A percentile compares a stretch with the other conserved stretches of the same genome.
These are phyloP conservation scores for Gymnobelideus leadbeateri DNA, from an alignment of 2,113 vertebrate genomes.

Conservation along the genomic window DNA sequence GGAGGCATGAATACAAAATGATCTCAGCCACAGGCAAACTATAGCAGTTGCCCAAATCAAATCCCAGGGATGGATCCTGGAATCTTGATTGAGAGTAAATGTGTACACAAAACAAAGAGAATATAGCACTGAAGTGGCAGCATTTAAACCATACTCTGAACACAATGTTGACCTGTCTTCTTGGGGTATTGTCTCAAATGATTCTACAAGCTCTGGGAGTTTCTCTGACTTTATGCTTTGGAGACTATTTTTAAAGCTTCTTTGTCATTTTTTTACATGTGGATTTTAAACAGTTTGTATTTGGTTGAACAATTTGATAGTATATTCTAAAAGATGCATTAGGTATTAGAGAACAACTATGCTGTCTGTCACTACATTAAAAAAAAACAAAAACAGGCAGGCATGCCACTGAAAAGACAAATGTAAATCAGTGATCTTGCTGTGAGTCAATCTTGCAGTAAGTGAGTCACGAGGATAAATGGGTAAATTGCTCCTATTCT, in stretches of 20 bases:
- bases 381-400: background rate
- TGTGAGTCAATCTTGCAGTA: background rate
- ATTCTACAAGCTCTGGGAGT: background rate
- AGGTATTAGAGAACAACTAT: slow-evolving; percentile 8
- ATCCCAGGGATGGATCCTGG: slow-evolving; percentile 9
- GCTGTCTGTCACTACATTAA: background rate
- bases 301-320: background rate
- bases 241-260: background rate
- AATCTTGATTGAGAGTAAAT: background rate
- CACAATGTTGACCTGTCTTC: background rate
- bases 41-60: slow-evolving; percentile 19
- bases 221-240: background rate
- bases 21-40: background rate
- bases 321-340: slow-evolving; percentile 13
- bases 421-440: background rate
- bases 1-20: background rate
- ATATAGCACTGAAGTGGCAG: background rate
- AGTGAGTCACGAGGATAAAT: background rate
- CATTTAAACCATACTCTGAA: background rate
- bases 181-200: slow-evolving; percentile 16
- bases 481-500: background rate
- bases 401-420: background rate
- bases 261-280: background rate
- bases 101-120: background rate
- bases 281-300: background rate